These are phyloP conservation scores for Cephus runcator DNA, from an alignment of 2,888 invertebrate species.

Conservation along the genomic window DNA sequence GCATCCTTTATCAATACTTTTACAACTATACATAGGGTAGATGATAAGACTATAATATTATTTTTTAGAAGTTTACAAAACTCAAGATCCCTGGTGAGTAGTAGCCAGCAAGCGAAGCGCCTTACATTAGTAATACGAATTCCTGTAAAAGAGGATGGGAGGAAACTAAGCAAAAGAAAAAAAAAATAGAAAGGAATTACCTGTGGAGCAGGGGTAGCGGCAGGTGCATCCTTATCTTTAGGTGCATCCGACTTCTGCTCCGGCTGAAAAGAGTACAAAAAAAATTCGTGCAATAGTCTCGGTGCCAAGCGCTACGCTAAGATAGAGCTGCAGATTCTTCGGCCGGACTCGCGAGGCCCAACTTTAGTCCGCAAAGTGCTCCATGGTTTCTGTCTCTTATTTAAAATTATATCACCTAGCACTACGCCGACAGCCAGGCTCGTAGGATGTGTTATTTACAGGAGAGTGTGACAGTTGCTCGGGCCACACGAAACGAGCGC, in stretches of 20 bases:
- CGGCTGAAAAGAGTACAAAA: conserved; percentile 62
- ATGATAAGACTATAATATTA: too few relatives aligned
- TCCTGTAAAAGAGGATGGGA: background rate
- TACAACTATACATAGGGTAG: too few relatives aligned
- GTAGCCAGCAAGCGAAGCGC: background rate
- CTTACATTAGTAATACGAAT: background rate
- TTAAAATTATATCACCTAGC: too few relatives aligned
- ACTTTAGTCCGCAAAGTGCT: too few relatives aligned
- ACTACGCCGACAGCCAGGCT: too few relatives aligned
- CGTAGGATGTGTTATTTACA: too few relatives aligned
- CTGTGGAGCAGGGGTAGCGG: conserved; percentile 57
- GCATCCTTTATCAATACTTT: too few relatives aligned
- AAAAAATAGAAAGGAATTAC: conserved; percentile 46
- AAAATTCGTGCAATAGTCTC: conserved; percentile 58
- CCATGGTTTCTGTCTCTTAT: too few relatives aligned
- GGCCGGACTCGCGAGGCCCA: too few relatives aligned
- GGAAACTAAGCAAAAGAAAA: conserved; percentile 16
- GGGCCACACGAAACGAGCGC: too few relatives aligned
- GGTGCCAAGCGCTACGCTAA: conserved; percentile 54
- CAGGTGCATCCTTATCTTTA: conserved; percentile 59
- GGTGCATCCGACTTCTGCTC: conserved; percentile 61
- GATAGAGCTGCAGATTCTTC: too few relatives aligned
- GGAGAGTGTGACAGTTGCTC: too few relatives aligned
- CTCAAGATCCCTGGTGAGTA: background rate
- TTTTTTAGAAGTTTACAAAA: background rate